Evolutionary conservation across 2,888 invertebrate genomes (phyloP).

Genomic region (Acrocyrtus sp.): DNA sequence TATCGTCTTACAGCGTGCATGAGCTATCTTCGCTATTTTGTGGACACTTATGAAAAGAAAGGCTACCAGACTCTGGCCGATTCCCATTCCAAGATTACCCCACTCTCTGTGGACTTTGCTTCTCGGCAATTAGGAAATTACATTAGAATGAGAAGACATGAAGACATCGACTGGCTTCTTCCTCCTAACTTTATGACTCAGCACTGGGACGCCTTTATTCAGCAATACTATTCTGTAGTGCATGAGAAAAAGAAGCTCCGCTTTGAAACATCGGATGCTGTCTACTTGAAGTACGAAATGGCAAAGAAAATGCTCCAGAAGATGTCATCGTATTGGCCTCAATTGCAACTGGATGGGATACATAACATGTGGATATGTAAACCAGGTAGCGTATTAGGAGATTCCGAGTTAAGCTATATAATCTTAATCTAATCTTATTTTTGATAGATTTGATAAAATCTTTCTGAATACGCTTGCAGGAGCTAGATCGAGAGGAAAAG

Average conservation of each 20-base stretch:
- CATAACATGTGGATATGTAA: slow-evolving; percentile 95
- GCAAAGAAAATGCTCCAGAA: slow-evolving; percentile 74
- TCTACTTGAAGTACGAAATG: slow-evolving; percentile 68
- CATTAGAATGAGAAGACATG: slow-evolving; percentile 68
- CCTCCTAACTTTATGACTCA: slow-evolving; percentile 71
- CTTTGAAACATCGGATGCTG: slow-evolving; percentile 48
- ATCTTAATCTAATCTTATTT: no score
- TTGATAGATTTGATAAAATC: no score
- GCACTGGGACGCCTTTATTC: slow-evolving; percentile 89
- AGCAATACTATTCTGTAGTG: slow-evolving; percentile 75
- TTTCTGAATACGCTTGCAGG: no score
- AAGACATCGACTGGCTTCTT: slow-evolving; percentile 73
- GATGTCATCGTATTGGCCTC: slow-evolving; percentile 81
- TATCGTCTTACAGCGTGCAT: slow-evolving; percentile 90
- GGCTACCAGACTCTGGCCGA: slow-evolving; percentile 69
- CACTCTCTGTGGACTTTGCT: slow-evolving; percentile 80
- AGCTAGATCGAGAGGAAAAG: slow-evolving; percentile 90
- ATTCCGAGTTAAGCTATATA: no score
- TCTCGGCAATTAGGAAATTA: slow-evolving; percentile 81
- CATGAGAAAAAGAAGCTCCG: slow-evolving; percentile 67
- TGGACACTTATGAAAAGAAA: slow-evolving; percentile 70
- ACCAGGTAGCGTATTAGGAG: no score
- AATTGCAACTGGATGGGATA: slow-evolving; percentile 84
- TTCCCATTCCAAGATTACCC: slow-evolving; percentile 51
- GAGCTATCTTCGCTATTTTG: slow-evolving; percentile 82